Evolutionary conservation across 2,888 invertebrate genomes (phyloP), one percentile per base, ranked within the genome.

Genomic region (Stenoptilia bipunctidactyla): DNA sequence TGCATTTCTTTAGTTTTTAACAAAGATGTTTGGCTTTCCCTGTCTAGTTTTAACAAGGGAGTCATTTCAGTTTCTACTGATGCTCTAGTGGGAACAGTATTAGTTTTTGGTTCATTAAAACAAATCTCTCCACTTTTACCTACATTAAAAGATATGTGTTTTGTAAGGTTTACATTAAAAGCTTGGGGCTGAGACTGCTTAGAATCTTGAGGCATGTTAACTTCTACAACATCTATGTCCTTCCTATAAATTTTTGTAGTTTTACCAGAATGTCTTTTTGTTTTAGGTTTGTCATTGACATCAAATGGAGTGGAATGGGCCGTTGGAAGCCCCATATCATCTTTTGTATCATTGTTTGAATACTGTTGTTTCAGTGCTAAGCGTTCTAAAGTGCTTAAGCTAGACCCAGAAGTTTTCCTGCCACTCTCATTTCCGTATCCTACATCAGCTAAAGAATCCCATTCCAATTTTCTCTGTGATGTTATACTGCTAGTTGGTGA

Each of bases 391-490:
- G 89, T 89, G 51, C 89, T 88, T 12, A 89, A 61, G 43, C 73
- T 71, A 9, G 80, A 79, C 2, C 66, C 73, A 6, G 80, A 75
- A 15, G 72, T 73, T 47, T 86, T 86, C 15, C 80, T 73, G 12
- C 85, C 85, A 56, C 80, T 82, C 47, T 86, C 84, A 51, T 89
- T 87, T 20, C 72, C 86, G 66, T 94, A 94, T 0, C 94, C 94
- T 35, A 94, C 92, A 74, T 94, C 94, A 0, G 92, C 94, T 15
- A 93, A 88, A 27, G 92, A 93, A 62, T 94, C 94, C 94, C 94
- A 94, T 75, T 94, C 94, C 1, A 94, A 72, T 46, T 90, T 91
- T 39, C 90, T 87, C 55, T 88, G 89, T 1, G 92, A 91, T 38
- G 91, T 88, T 0, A 90, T 70, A 57, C 91, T 91, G 46, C 92